phyloP scores from a whole-genome alignment of 2,113 vertebrate species.

The Cricetomys ansorgei region DNA sequence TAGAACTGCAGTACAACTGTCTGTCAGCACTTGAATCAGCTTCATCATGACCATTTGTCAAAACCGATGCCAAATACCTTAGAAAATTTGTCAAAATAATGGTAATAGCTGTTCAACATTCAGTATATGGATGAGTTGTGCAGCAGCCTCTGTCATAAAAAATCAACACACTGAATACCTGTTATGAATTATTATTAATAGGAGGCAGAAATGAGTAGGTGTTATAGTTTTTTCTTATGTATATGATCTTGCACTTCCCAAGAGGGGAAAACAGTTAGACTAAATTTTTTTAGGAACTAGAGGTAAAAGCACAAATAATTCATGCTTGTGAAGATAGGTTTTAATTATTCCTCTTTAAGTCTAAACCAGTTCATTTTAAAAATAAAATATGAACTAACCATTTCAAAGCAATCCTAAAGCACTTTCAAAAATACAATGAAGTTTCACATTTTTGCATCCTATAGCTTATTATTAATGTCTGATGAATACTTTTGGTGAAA shows the following conservation, averaged over 20 bases:
- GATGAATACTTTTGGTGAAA: neutral
- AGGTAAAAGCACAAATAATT: neutral
- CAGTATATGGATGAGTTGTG: conserved; percentile 40
- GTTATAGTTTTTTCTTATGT: neutral
- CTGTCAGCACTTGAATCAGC: conserved; percentile 74
- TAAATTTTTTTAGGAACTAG: neutral
- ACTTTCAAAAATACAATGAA: conserved; percentile 7
- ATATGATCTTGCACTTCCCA: neutral
- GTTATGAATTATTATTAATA: neutral
- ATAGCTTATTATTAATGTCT: neutral
- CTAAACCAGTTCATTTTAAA: neutral
- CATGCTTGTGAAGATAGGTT: neutral
- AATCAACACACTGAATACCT: conserved; percentile 24
- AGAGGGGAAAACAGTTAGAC: neutral
- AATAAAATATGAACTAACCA: neutral
- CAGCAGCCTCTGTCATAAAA: conserved; percentile 40
- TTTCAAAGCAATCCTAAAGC: neutral
- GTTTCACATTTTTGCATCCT: neutral
- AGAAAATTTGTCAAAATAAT: conserved; percentile 82
- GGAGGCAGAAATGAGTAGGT: neutral
- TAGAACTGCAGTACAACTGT: conserved; percentile 60
- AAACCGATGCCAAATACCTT: conserved; percentile 70
- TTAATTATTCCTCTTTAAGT: neutral
- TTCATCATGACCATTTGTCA: conserved; percentile 74
- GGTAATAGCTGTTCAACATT: conserved; percentile 68